phyloP scores from a whole-genome alignment of 2,113 vertebrate genomes.

The Hyperopisus bebe region DNA sequence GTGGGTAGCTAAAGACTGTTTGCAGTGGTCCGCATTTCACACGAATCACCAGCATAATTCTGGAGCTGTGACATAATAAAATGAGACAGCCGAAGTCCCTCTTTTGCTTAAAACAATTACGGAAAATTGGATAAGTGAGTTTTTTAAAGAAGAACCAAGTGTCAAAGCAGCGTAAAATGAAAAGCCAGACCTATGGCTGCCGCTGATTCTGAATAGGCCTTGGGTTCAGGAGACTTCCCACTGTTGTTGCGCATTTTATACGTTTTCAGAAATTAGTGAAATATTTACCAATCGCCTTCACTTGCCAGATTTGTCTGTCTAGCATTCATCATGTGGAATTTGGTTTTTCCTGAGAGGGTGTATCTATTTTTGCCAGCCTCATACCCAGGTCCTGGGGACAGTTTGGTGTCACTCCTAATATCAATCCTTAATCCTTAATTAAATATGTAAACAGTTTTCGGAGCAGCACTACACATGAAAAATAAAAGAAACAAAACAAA shows the following conservation, averaged over 20 bases:
- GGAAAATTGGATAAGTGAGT: neutral
- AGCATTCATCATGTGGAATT: neutral
- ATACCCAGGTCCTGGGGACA: neutral
- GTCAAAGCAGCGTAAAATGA: neutral
- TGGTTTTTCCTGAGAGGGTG: neutral
- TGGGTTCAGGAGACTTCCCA: too few species aligned
- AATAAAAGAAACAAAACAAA: too few species aligned
- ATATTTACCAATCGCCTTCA: neutral
- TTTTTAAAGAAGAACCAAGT: neutral
- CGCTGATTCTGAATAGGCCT: neutral
- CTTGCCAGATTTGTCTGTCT: neutral
- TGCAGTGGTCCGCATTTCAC: neutral
- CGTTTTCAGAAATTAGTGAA: neutral
- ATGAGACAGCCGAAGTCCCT: neutral
- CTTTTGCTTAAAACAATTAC: neutral
- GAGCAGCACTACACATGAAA: too few species aligned
- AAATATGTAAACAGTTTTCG: too few species aligned
- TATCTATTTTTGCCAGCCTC: neutral
- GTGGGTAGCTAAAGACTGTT: neutral
- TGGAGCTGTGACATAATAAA: neutral
- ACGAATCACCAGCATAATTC: neutral
- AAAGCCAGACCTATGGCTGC: neutral
- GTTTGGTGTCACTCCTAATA: neutral
- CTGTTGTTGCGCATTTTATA: neutral
- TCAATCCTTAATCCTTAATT: neutral